Percentiles rank a stretch among this genome's conserved stretches.
Evolutionary conservation across 2,113 vertebrate species (phyloP).

Genomic region (Telmatochromis brichardi): DNA sequence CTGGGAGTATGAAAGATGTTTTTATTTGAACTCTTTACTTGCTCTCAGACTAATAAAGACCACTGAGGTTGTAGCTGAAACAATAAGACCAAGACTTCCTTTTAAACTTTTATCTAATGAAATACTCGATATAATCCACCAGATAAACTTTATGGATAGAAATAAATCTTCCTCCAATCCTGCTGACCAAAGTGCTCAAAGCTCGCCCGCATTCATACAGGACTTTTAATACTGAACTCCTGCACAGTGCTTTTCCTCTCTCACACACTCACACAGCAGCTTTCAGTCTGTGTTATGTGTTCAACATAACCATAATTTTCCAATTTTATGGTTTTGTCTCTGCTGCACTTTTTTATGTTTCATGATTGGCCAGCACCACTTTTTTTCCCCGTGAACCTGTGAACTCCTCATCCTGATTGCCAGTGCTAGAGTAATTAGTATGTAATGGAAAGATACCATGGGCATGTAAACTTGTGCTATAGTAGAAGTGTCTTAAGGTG

Average conservation of each 20-base stretch:
- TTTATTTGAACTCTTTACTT: neutral
- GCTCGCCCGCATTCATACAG: neutral
- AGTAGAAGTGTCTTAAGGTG: neutral
- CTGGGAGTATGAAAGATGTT: rapidly evolving
- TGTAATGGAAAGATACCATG: neutral
- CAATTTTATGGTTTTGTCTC: neutral
- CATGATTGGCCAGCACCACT: neutral
- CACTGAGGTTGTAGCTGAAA: neutral
- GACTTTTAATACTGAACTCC: neutral
- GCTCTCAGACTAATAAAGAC: neutral
- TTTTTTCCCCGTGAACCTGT: rapidly evolving
- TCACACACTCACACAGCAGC: neutral
- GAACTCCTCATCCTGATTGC: neutral
- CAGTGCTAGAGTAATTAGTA: neutral
- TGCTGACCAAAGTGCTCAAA: neutral
- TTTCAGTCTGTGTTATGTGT: neutral
- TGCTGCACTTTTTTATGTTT: neutral
- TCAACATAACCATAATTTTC: neutral
- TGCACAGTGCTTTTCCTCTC: neutral
- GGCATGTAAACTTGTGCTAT: neutral
- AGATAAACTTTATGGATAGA: neutral
- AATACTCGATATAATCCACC: neutral
- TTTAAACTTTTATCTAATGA: neutral
- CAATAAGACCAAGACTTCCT: neutral
- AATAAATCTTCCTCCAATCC: neutral